Evolutionary conservation across 2,797 vertebrate genomes (phyloP).

Genomic region (Sebastes iracundus): DNA sequence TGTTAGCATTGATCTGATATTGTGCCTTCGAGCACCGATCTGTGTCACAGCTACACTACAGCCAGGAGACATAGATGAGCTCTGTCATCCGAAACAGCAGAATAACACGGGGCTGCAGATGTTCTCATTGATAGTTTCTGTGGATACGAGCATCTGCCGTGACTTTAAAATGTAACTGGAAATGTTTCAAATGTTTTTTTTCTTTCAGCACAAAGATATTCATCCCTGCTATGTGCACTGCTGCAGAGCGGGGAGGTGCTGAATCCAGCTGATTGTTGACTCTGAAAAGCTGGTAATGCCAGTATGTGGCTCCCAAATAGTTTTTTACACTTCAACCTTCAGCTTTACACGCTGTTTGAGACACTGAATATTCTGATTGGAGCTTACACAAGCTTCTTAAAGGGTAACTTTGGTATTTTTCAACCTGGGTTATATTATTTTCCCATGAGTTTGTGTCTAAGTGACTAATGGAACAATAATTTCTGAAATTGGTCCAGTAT

Average conservation of each 20-base stretch:
- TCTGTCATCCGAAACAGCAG: background rate
- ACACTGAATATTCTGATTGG: background rate
- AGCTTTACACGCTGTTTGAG: background rate
- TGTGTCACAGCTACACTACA: constrained; percentile 1
- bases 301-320: background rate
- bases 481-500: too few relatives aligned
- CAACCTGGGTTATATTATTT: too few relatives aligned
- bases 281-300: background rate
- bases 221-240: background rate
- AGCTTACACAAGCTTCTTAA: background rate
- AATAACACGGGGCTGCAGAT: background rate
- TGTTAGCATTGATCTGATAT: constrained; percentile 26
- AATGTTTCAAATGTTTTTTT: background rate
- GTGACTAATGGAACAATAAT: too few relatives aligned
- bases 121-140: constrained; percentile 8
- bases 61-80: constrained; percentile 9
- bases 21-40: constrained; percentile 2
- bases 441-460: too few relatives aligned
- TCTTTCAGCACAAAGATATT: background rate
- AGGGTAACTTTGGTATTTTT: too few relatives aligned
- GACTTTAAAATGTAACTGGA: background rate
- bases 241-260: background rate
- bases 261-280: background rate
- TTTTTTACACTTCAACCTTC: background rate
- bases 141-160: background rate